Evolutionary conservation across 1,140 invertebrate species (phyloP).

Genomic region (Notospermus geniculatus): DNA sequence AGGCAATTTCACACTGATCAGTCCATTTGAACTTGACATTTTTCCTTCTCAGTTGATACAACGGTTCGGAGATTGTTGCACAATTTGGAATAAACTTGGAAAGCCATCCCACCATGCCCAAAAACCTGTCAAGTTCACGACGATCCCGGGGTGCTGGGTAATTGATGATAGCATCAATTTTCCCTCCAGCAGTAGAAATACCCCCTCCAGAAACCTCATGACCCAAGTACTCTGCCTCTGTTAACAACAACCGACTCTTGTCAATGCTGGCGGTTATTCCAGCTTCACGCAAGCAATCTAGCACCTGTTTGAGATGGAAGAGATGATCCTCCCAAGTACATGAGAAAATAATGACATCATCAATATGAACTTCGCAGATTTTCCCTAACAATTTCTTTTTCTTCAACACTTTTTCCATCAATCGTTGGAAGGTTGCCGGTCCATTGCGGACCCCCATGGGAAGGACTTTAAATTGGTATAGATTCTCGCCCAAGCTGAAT

Average conservation of each 20-base stretch:
- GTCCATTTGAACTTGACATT: no score
- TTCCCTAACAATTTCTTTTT: conserved; percentile 8
- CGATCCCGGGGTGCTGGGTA: no score
- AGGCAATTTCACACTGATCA: no score
- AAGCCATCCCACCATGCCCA: no score
- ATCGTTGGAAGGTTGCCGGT: no score
- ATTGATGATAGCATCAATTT: no score
- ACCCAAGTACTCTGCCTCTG: conserved; percentile 24
- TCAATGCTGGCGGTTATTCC: conserved; percentile 52
- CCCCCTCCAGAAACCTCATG: conserved; percentile 18
- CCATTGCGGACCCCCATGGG: conserved; percentile 16
- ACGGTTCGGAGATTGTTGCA: no score
- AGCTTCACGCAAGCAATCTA: conserved; percentile 12
- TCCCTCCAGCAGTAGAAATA: no score
- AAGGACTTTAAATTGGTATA: conserved; percentile 26
- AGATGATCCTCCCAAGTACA: conserved; percentile 9
- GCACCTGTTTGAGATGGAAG: background rate
- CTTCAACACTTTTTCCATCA: conserved; percentile 24
- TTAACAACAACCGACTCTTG: conserved; percentile 53
- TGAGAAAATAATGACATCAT: conserved; percentile 15
- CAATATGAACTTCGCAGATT: conserved; percentile 17
- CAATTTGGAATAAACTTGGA: no score
- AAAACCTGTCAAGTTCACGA: no score
- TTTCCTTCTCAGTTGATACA: no score
- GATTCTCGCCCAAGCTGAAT: conserved; percentile 20